Evolutionary conservation across 2,888 invertebrate genomes (phyloP).

Genomic region (Oscheius sp.): DNA sequence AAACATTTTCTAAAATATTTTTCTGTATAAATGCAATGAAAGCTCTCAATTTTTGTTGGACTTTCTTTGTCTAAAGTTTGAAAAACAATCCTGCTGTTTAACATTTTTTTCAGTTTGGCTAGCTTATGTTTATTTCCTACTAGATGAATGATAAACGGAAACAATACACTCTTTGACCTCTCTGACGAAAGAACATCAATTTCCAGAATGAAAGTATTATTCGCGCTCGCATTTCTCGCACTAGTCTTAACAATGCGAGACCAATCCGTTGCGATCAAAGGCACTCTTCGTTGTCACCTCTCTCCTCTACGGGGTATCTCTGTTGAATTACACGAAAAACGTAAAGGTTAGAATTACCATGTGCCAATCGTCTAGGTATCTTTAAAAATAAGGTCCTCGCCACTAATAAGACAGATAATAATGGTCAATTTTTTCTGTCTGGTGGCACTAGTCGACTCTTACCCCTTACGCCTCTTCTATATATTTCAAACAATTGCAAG

Average conservation of each 20-base stretch:
- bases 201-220: constrained; percentile 29
- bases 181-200: not conserved
- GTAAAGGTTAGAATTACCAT: not conserved
- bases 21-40: not conserved
- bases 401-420: not conserved
- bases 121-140: not conserved
- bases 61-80: not conserved
- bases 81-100: not conserved
- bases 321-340: constrained; percentile 18
- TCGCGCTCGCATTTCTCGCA: constrained; percentile 31
- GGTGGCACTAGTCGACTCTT: constrained; percentile 14
- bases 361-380: not conserved
- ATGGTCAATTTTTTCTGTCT: constrained; percentile 6
- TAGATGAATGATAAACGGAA: not conserved
- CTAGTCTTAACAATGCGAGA: constrained; percentile 49
- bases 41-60: not conserved
- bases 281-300: constrained; percentile 12
- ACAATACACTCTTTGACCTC: constrained; percentile 12
- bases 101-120: not conserved
- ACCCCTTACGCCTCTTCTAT: constrained; percentile 8
- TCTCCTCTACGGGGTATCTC: not conserved
- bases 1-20: not conserved
- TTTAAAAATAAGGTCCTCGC: constrained; percentile 8
- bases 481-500: constrained; percentile 9
- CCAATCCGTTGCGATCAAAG: constrained; percentile 55